Evolutionary conservation across 2,888 invertebrate species (phyloP).

Genomic region (Nesidiocoris tenuis): DNA sequence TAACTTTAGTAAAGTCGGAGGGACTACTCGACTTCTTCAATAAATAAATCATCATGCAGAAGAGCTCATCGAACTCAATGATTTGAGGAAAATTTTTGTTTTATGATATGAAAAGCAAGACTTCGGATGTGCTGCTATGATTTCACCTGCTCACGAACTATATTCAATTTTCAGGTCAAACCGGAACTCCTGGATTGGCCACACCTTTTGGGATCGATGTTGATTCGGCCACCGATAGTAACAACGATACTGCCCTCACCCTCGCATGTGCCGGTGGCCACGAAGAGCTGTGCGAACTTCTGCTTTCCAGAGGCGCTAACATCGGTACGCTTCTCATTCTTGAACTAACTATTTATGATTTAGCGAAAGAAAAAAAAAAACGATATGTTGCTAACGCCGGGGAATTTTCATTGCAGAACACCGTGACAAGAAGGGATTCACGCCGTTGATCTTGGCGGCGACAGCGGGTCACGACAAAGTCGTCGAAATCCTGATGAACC

Average conservation of each 20-base stretch:
- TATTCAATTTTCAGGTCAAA: conserved; percentile 21
- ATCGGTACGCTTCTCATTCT: conserved; percentile 59
- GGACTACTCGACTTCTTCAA: no score
- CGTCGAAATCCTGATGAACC: conserved; percentile 88
- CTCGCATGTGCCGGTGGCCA: conserved; percentile 97
- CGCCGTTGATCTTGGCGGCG: conserved; percentile 93
- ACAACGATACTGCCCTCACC: conserved; percentile 97
- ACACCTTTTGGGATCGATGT: conserved; percentile 75
- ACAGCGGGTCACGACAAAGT: conserved; percentile 92
- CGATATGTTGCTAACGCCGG: not conserved
- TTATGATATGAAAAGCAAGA: no score
- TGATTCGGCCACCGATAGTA: conserved; percentile 96
- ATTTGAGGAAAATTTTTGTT: no score
- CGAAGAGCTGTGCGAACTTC: conserved; percentile 89
- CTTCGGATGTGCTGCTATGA: no score
- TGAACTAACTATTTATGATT: not conserved
- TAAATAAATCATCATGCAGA: no score
- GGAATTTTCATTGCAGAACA: conserved; percentile 66
- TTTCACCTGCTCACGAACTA: no score
- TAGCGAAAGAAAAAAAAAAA: not conserved
- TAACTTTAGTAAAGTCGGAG: no score
- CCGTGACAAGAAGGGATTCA: conserved; percentile 97
- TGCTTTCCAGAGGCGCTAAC: conserved; percentile 88
- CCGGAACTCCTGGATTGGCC: conserved; percentile 50
- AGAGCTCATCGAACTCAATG: no score